Evolutionary conservation across 2,113 vertebrate genomes (phyloP), one percentile per base, ranked within the genome.

Genomic region (Synchiropus splendidus): DNA sequence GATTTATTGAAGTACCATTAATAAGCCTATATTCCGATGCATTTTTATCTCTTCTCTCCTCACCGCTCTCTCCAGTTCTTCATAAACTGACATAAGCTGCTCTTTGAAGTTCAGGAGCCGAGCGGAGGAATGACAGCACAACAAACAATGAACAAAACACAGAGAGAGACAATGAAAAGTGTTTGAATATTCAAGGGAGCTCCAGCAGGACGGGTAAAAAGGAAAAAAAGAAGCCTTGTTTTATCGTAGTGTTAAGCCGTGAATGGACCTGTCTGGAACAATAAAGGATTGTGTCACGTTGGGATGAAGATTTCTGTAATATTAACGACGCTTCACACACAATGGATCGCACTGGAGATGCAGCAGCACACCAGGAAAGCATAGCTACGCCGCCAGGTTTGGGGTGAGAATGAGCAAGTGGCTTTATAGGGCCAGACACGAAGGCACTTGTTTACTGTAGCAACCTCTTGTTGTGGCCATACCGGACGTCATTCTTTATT

Each of bases 81-180:
- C 71, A 64, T 62, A 65, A 71, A 73, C 66, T 71, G 72, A 78
- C 68, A 67, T 63, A 67, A 72, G 72, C 74, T 61, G 72, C 64
- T 77, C 75, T 81, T 83, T 83, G 76, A 78, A 72, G 70, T 77
- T 70, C 68, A 64, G 69, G 66, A 71, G 63, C 70, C 61, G 70
- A 67, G 73, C 70, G 56, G 59, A 71, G 70, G 53, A 75, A 76
- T 78, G 68, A 83, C 74, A 63, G 75, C 68, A 67, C 58, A 66
- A 77, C 73, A 81, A 79, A 86, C 81, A 82, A 82, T 75, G 72
- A 81, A 81, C 75, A 81, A 80, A 83, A 77, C 61, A 59, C 58
- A 48, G 43, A 72, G 16, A 8, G 74, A 79, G 73, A 77, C 71
- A 79, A 83, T 70, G 70, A 77, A 56, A 63, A 45, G 54, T 64